These are phyloP conservation scores for Sparus aurata DNA, from an alignment of 2,797 vertebrate genomes.

Conservation along the genomic window DNA sequence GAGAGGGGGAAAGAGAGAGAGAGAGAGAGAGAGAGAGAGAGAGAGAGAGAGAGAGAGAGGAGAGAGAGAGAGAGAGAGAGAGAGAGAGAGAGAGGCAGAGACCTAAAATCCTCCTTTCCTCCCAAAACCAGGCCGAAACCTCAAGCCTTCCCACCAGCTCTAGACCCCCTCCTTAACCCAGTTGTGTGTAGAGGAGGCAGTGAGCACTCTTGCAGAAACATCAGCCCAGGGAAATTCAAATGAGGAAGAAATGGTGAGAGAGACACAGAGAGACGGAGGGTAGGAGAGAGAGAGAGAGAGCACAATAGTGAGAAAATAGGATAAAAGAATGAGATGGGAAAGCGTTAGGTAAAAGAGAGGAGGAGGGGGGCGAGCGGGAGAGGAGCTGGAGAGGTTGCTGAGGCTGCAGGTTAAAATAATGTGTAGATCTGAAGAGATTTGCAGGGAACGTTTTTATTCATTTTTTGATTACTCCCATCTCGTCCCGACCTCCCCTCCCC, in stretches of 20 bases:
- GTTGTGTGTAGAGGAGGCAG: conserved; percentile 82
- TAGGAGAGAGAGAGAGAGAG: conserved; percentile 66
- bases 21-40: conserved; percentile 47
- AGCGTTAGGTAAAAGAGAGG: conserved; percentile 68
- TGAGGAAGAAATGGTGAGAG: conserved; percentile 84
- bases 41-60: conserved; percentile 62
- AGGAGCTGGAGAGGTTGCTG: conserved; percentile 84
- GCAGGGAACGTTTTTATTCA: conserved; percentile 90
- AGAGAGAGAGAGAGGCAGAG: conserved; percentile 66
- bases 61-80: conserved; percentile 51
- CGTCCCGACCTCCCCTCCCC: conserved; percentile 62
- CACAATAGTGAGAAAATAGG: conserved; percentile 88
- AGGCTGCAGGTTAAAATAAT: conserved; percentile 89
- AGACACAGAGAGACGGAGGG: conserved; percentile 67
- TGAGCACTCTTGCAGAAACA: conserved; percentile 98
- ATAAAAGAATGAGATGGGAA: conserved; percentile 81
- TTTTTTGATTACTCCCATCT: conserved; percentile 87
- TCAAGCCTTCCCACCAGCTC: conserved; percentile 77
- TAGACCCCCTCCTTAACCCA: conserved; percentile 76
- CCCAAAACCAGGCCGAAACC: conserved; percentile 79
- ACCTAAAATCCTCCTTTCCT: conserved; percentile 78
- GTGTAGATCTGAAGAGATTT: conserved; percentile 89
- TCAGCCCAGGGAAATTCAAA: conserved; percentile 96
- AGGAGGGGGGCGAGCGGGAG: conserved; percentile 48
- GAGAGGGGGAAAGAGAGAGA: conserved; percentile 39